Conservation (phyloP, 2,888 invertebrate species). For the Coelinius sp. region DNA sequence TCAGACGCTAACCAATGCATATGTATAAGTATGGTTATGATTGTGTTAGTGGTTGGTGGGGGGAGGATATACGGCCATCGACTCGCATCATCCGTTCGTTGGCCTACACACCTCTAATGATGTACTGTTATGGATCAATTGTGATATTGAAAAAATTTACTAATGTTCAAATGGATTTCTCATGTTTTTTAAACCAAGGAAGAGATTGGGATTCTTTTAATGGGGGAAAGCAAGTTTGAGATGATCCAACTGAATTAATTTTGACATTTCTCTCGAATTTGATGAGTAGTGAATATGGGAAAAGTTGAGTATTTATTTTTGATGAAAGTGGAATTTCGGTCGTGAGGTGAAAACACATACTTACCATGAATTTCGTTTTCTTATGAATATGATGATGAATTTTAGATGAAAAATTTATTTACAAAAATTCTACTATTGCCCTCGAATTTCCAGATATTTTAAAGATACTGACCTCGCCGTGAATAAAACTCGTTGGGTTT, state of each 20-base stretch:
- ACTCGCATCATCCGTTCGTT: constrained; percentile 15
- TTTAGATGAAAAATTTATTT: not conserved
- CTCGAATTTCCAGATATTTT: not conserved
- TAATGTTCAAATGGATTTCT: not conserved
- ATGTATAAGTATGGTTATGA: not conserved
- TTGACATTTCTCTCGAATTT: too few species aligned
- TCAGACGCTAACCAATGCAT: constrained; percentile 30
- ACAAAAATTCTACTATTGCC: not conserved
- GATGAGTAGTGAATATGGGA: too few species aligned
- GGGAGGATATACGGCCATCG: constrained; percentile 16
- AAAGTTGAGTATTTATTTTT: too few species aligned
- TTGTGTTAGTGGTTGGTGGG: not conserved
- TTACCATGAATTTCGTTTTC: too few species aligned
- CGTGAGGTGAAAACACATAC: too few species aligned
- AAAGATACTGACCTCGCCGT: not conserved
- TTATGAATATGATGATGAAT: too few species aligned
- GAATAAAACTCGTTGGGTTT: not conserved
- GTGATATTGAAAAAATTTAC: not conserved
- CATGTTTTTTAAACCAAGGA: not conserved
- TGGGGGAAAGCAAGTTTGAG: too few species aligned
- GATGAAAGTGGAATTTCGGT: too few species aligned
- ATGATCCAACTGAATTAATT: too few species aligned
- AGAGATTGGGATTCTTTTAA: not conserved
- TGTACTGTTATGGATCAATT: constrained; percentile 3
- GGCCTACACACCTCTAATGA: constrained; percentile 17